Base-by-base conservation (phyloP, 2,113 vertebrate genomes). In the Rhabdornis inornatus region DNA sequence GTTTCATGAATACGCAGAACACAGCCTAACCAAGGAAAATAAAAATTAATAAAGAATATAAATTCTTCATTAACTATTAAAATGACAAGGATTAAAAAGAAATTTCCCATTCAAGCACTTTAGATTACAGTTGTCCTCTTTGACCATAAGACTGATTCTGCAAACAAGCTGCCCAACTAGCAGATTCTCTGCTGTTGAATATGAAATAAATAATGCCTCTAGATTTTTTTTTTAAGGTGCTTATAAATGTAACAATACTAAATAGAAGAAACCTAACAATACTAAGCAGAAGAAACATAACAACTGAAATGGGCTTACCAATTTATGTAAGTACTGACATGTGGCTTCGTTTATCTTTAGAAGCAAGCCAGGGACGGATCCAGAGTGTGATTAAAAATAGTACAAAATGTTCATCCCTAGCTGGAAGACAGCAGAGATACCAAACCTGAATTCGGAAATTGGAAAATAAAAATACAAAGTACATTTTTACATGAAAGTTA, bases 341-440 rank as follows among this genome's bases (percentile, higher is more conserved):
- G 91, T 90, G 92, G 75, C 68, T 92, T 80, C 0, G 0, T 92
- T 96, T 96, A 94, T 96, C 92, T 95, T 94, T 89, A 95, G 94
- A 94, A 94, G 64, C 89, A 91, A 87, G 64, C 69, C 72, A 92
- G 80, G 52, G 80, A 86, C 0, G 0, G 71, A 94, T 92, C 35
- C 80, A 89, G 72, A 94, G 65, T 60, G 69, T 0, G 1, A 94
- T 87, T 92, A 94, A 88, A 96, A 96, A 94, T 94, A 96, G 91
- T 60, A 75, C 88, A 82, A 61, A 18, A 18, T 66, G 86, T 87
- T 95, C 86, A 71, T 89, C 13, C 40, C 30, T 56, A 21, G 44
- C 0, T 84, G 81, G 52, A 94, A 94, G 39, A 68, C 14, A 15
- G 69, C 57, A 79, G 72, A 88, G 25, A 64, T 81, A 88, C 52